Percentiles rank a stretch among this genome's conserved stretches.
Conservation (phyloP, 2,113 vertebrate genomes). For the Larimichthys crocea region DNA sequence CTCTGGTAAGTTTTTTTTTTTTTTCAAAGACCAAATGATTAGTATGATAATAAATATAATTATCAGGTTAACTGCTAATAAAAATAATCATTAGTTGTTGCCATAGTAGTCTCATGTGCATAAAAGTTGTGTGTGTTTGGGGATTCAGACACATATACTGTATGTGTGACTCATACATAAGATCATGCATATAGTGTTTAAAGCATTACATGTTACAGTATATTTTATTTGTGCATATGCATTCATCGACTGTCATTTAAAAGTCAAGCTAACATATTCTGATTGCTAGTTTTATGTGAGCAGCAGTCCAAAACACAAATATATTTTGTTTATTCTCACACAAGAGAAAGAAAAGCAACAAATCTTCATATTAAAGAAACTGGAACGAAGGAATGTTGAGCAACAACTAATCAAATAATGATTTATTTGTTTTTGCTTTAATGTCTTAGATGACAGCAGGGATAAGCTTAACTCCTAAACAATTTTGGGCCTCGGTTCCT, state of each 20-base stretch:
- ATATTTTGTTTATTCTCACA: neutral
- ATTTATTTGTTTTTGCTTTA: neutral
- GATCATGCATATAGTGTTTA: too few species aligned
- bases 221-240: too few species aligned
- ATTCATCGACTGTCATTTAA: too few species aligned
- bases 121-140: neutral
- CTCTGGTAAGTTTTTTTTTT: neutral
- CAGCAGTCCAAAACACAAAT: neutral
- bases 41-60: neutral
- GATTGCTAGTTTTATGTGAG: too few species aligned
- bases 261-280: too few species aligned
- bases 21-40: too few species aligned
- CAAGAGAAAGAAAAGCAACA: neutral
- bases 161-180: too few species aligned
- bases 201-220: too few species aligned
- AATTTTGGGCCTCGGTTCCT: neutral
- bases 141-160: too few species aligned
- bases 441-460: too few species aligned
- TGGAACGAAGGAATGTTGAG: neutral
- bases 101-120: neutral
- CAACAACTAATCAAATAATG: neutral
- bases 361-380: neutral
- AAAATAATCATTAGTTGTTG: neutral
- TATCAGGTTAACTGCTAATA: neutral
- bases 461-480: neutral